Evolutionary conservation across 2,797 vertebrate genomes (phyloP), one percentile per base, ranked within the genome.

Genomic region (Cygnus olor): DNA sequence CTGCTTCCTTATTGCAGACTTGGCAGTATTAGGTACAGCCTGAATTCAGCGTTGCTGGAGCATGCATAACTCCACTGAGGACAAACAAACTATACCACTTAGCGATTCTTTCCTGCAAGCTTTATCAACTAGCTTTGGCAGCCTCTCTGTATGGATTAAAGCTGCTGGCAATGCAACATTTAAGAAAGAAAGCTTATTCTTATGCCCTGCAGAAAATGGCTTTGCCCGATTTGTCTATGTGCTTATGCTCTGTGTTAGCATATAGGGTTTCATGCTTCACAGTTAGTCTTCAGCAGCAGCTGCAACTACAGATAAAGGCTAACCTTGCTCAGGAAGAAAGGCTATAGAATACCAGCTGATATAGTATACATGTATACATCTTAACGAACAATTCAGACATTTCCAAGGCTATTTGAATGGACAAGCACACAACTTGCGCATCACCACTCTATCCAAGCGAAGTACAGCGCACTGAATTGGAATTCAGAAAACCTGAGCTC

Each of bases 1-100:
- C 63, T 94, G 58, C 57, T 56, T 94, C 54, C 70, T 70, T 91
- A 71, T 56, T 74, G 61, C 68, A 91, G 85, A 87, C 34, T 63
- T 51, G 18, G 28, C 32, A 51, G 36, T 77, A 64, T 79, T 70
- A 82, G 17, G 32, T 44, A 65, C 54, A 42, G 22, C 19, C 24
- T 89, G 70, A 91, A 64, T 64, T 80, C 44, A n/a, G 40, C 54
- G 90, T 66, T 80, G 61, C n/a, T 84, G 53, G 47, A 92, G 34
- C 14, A 47, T 24, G 19, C 1, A 1, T 40, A 53, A 77, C 76
- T 63, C 72, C 34, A 22, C 68, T 54, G 45, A 90, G 28, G 49
- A 30, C 58, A 85, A 87, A 87, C 18, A 68, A 64, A 84, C 2
- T 1, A 72, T 36, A 22, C 45, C 51, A 70, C 51, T 80, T 36